Conservation (phyloP, 2,797 vertebrate species). For the Helarctos malayanus region DNA sequence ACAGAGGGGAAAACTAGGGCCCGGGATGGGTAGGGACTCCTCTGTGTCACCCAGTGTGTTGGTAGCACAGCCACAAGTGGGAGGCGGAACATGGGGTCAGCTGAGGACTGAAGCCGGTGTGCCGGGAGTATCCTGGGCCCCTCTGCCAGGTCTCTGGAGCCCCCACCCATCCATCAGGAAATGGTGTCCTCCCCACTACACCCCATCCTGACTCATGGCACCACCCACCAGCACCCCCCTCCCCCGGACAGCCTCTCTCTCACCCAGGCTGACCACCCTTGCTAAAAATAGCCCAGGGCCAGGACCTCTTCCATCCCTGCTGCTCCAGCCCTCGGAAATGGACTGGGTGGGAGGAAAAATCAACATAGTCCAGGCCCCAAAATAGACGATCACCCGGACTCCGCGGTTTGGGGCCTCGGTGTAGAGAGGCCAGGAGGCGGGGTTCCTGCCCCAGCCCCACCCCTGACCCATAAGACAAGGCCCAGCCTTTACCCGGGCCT, state of each 20-base stretch:
- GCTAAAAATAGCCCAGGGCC: constrained; percentile 70
- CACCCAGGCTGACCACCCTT: neutral
- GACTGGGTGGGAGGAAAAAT: constrained; percentile 63
- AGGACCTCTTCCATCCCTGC: constrained; percentile 25
- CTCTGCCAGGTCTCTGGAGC: neutral
- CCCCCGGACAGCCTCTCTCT: neutral
- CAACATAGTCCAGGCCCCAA: constrained; percentile 48
- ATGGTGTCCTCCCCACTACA: neutral
- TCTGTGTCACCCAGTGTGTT: neutral
- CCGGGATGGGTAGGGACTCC: neutral
- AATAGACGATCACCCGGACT: constrained; percentile 71
- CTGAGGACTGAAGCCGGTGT: neutral
- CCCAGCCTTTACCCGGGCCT: neutral
- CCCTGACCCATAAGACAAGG: neutral
- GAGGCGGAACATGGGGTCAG: neutral
- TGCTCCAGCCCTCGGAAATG: constrained; percentile 44
- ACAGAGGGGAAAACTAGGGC: neutral
- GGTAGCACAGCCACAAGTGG: neutral
- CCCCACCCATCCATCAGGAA: neutral
- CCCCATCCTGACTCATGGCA: neutral
- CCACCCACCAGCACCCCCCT: neutral
- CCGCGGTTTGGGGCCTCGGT: neutral
- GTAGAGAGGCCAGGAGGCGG: neutral
- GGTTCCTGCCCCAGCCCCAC: neutral
- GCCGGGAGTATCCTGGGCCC: neutral